Percentiles rank a stretch among this genome's conserved stretches.
Conservation (phyloP, 2,113 vertebrate species). For the Urocitellus parryii region DNA sequence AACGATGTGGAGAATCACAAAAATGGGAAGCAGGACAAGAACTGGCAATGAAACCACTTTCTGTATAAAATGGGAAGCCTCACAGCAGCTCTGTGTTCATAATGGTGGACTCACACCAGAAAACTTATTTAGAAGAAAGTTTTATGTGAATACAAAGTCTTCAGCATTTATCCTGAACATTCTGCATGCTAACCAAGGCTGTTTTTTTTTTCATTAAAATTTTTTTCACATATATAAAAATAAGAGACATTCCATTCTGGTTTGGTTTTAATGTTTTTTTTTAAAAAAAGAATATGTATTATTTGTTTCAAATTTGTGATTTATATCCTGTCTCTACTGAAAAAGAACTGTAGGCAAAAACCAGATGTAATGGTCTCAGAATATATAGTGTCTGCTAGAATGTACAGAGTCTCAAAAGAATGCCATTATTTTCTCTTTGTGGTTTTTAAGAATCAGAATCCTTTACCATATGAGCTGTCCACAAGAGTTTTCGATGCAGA, state of each 20-base stretch:
- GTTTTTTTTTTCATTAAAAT: neutral
- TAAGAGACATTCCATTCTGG: slow-evolving; percentile 13
- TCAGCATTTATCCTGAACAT: neutral
- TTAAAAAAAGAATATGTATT: neutral
- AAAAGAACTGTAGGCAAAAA: slow-evolving; percentile 61
- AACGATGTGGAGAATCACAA: slow-evolving; percentile 74
- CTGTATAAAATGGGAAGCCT: slow-evolving; percentile 58
- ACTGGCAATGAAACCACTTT: slow-evolving; percentile 63
- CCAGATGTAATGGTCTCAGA: slow-evolving; percentile 55
- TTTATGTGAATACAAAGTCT: neutral
- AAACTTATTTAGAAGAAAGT: slow-evolving; percentile 20
- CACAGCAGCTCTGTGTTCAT: slow-evolving; percentile 59
- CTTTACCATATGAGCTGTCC: slow-evolving; percentile 82
- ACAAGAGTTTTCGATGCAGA: slow-evolving; percentile 84
- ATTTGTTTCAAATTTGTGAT: slow-evolving; percentile 68
- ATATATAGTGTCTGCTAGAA: slow-evolving; percentile 77
- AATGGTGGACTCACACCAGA: neutral
- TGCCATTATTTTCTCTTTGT: slow-evolving; percentile 83
- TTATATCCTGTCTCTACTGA: slow-evolving; percentile 1
- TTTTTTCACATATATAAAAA: neutral
- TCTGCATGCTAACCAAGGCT: slow-evolving; percentile 13
- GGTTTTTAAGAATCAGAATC: slow-evolving; percentile 83
- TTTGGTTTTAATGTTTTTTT: slow-evolving; percentile 57
- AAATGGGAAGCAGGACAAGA: slow-evolving; percentile 65
- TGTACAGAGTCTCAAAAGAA: slow-evolving; percentile 79